These are phyloP conservation scores for Neodiprion lecontei DNA, from an alignment of 1,140 invertebrate genomes.

Conservation along the genomic window DNA sequence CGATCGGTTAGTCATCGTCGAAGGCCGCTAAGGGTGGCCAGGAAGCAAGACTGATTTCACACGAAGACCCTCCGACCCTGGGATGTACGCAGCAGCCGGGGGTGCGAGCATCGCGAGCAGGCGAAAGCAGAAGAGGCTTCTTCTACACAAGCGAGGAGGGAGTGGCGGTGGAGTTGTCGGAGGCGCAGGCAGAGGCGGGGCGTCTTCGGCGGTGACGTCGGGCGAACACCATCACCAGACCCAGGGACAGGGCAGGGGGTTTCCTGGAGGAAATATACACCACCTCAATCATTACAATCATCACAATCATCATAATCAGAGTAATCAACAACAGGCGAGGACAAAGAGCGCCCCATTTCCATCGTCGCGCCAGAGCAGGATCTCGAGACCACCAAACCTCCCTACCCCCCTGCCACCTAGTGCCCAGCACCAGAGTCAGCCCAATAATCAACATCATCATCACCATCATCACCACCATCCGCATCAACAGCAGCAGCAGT, in stretches of 20 bases:
- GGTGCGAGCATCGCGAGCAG: conserved; percentile 55
- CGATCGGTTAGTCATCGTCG: too few species aligned
- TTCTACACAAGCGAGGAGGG: conserved; percentile 44
- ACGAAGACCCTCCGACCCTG: conserved; percentile 8
- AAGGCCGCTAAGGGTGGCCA: too few species aligned
- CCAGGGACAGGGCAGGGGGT: not conserved
- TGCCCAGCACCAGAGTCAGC: conserved; percentile 22
- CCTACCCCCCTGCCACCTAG: not conserved
- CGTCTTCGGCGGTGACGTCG: not conserved
- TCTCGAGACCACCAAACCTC: not conserved
- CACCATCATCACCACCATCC: not conserved
- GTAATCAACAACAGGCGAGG: not conserved
- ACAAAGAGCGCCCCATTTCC: not conserved
- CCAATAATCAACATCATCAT: not conserved
- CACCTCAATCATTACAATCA: too few species aligned
- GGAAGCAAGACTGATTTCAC: too few species aligned
- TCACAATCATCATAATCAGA: not conserved
- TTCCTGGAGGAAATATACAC: too few species aligned
- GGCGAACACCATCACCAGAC: not conserved
- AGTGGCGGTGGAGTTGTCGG: conserved; percentile 23
- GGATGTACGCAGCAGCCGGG: conserved; percentile 57
- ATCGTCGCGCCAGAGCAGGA: not conserved
- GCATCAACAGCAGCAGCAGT: conserved; percentile 33
- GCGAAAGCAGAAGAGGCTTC: conserved; percentile 54
- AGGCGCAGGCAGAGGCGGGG: not conserved